Evolutionary conservation across 2,888 invertebrate species (phyloP).

Genomic region (Sinohyriopsis cumingii): DNA sequence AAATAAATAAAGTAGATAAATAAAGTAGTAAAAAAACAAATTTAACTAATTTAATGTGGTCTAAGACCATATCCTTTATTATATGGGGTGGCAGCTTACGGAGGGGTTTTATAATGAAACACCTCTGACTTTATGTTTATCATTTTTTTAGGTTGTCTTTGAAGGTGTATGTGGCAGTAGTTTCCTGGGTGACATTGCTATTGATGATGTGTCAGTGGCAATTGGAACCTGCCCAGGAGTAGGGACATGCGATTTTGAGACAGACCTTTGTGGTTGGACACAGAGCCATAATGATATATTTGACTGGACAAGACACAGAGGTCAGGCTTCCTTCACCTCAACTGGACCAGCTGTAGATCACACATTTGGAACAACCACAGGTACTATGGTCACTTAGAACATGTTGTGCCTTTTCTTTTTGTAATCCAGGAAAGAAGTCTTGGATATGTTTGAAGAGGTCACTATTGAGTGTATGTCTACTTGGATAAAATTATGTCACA

Average conservation of each 20-base stretch:
- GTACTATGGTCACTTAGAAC: constrained; percentile 17
- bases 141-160: constrained; percentile 43
- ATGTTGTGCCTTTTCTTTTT: too few relatives aligned
- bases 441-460: too few relatives aligned
- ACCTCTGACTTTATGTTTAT: not conserved
- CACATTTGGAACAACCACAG: constrained; percentile 49
- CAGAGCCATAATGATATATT: constrained; percentile 55
- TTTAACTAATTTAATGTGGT: too few relatives aligned
- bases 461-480: too few relatives aligned
- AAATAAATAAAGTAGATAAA: too few relatives aligned
- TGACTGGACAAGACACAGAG: constrained; percentile 57
- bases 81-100: too few relatives aligned
- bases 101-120: too few relatives aligned
- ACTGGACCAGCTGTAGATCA: constrained; percentile 63
- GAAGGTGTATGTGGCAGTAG: constrained; percentile 60
- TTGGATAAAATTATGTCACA: too few relatives aligned
- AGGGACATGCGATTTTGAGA: constrained; percentile 62
- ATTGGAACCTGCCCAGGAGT: constrained; percentile 52
- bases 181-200: constrained; percentile 61
- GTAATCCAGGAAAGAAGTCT: too few relatives aligned
- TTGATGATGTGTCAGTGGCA: constrained; percentile 61
- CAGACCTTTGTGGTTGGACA: constrained; percentile 57
- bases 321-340: constrained; percentile 35
- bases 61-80: too few relatives aligned
- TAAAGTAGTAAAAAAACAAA: too few relatives aligned